Conservation (phyloP, 2,888 invertebrate genomes). For the Cephus spinipes region DNA sequence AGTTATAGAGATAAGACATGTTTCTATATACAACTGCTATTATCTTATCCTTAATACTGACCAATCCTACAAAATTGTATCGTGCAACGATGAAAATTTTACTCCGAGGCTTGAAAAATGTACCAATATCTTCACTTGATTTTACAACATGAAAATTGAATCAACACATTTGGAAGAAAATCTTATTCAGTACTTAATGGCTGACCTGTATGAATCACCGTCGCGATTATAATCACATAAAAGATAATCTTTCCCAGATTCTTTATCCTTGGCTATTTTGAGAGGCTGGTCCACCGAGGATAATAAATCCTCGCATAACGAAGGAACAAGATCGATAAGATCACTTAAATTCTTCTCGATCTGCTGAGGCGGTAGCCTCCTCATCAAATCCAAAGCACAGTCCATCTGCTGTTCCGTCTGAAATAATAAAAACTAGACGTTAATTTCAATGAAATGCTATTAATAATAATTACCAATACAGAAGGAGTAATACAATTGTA, state of each 20-base stretch:
- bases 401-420: constrained; percentile 98
- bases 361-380: constrained; percentile 98
- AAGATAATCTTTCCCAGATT: constrained; percentile 95
- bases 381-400: constrained; percentile 98
- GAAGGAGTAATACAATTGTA: background rate
- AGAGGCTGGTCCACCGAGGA: constrained; percentile 98
- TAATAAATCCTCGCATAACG: constrained; percentile 94
- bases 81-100: background rate
- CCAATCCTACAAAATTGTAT: background rate
- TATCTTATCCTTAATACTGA: background rate
- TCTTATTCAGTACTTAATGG: background rate
- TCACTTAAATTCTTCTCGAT: constrained; percentile 98
- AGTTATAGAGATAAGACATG: background rate
- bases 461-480: background rate
- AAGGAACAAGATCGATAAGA: constrained; percentile 96
- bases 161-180: background rate
- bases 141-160: background rate
- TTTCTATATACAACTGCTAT: background rate
- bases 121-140: background rate
- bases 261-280: constrained; percentile 96
- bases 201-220: constrained; percentile 93
- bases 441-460: background rate
- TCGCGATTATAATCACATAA: constrained; percentile 99
- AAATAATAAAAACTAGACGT: constrained; percentile 45
- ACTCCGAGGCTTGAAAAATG: background rate